These are phyloP conservation scores for Ephialtes manifestator DNA, from an alignment of 2,888 invertebrate genomes.

Conservation along the genomic window DNA sequence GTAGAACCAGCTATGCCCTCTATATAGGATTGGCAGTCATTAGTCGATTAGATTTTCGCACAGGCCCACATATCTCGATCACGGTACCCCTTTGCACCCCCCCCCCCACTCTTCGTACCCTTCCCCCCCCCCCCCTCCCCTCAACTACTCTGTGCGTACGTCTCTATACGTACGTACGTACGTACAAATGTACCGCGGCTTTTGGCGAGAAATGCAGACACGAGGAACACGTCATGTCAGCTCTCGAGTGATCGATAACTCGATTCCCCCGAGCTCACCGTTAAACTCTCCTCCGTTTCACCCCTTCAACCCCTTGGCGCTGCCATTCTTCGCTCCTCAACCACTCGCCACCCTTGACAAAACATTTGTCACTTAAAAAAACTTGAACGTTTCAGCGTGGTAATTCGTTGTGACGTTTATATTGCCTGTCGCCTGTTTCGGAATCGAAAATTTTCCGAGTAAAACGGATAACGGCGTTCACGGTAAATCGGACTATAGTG, in stretches of 20 bases:
- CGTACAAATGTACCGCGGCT: constrained; percentile 38
- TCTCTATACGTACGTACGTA: constrained; percentile 26
- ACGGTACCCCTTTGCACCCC: constrained; percentile 61
- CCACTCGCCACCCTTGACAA: constrained; percentile 48
- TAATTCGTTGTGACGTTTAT: constrained; percentile 40
- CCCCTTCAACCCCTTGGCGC: constrained; percentile 16
- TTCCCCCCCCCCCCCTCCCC: too few relatives aligned
- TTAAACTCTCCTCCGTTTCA: constrained; percentile 53
- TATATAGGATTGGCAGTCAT: constrained; percentile 77
- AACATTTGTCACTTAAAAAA: constrained; percentile 60
- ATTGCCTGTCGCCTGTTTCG: constrained; percentile 16
- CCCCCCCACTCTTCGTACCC: constrained; percentile 12
- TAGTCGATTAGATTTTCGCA: constrained; percentile 81
- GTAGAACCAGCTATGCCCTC: constrained; percentile 48
- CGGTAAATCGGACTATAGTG: background rate
- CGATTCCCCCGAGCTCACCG: constrained; percentile 64
- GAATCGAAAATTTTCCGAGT: constrained; percentile 15
- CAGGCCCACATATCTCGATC: constrained; percentile 77
- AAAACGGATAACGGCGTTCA: background rate
- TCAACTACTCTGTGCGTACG: constrained; percentile 15
- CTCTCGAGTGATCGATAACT: constrained; percentile 69
- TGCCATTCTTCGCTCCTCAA: constrained; percentile 33
- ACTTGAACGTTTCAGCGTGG: constrained; percentile 15
- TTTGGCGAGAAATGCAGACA: constrained; percentile 50
- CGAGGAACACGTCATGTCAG: constrained; percentile 53